A percentile compares a stretch with the other conserved stretches of the same genome.
Conservation (phyloP, 2,888 invertebrate genomes). For the Athalia cordata region DNA sequence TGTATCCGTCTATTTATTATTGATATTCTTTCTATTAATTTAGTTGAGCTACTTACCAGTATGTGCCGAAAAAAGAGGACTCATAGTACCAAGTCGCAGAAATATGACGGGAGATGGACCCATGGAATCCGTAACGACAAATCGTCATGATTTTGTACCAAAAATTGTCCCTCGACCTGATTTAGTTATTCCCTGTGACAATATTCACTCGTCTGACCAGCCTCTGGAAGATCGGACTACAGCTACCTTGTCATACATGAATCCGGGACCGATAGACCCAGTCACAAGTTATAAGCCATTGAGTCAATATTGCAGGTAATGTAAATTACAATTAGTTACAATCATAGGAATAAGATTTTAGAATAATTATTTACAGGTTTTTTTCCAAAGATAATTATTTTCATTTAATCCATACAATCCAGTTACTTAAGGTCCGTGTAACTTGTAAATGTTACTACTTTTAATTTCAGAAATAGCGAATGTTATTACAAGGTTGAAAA, state of each 20-base stretch:
- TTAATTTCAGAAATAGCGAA: background rate
- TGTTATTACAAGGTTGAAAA: background rate
- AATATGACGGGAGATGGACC: constrained; percentile 63
- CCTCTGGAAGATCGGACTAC: constrained; percentile 68
- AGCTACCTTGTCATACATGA: constrained; percentile 64
- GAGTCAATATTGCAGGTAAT: constrained; percentile 60
- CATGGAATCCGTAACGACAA: constrained; percentile 67
- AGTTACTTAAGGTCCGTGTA: background rate
- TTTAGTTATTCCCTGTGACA: constrained; percentile 64
- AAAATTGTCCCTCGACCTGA: constrained; percentile 60
- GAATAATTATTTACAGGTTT: background rate
- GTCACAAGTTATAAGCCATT: constrained; percentile 66
- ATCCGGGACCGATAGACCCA: constrained; percentile 61
- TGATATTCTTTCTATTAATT: constrained; percentile 17
- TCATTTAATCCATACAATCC: constrained; percentile 13
- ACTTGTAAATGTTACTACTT: background rate
- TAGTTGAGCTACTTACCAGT: constrained; percentile 70
- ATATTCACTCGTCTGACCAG: constrained; percentile 62
- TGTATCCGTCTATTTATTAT: background rate
- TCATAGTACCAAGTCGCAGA: constrained; percentile 62
- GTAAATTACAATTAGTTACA: background rate
- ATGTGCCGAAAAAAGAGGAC: constrained; percentile 60
- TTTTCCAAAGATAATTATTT: background rate
- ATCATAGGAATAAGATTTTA: background rate
- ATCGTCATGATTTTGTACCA: constrained; percentile 63